Percentiles rank a stretch among this genome's conserved stretches.
Conservation (phyloP, 2,113 vertebrate genomes). For the Cheilinus undulatus region DNA sequence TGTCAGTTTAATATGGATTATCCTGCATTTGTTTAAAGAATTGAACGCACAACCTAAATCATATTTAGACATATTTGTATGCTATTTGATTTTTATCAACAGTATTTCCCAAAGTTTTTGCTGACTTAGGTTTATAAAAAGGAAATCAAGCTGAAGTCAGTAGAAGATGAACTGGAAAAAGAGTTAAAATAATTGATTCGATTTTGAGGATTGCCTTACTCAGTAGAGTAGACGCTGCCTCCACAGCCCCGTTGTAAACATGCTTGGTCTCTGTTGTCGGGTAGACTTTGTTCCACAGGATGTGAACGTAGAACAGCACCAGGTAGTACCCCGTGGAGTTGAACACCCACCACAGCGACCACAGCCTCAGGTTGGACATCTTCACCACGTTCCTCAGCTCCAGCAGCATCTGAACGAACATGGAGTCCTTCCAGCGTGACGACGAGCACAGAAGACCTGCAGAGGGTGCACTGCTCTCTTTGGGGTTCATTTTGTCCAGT, state of each 20-base stretch:
- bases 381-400: slow-evolving; percentile 77
- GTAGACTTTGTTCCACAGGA: slow-evolving; percentile 89
- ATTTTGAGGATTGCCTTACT: too few species aligned
- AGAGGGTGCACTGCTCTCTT: not conserved
- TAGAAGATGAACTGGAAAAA: too few species aligned
- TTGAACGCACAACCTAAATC: too few species aligned
- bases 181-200: too few species aligned
- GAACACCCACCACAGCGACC: slow-evolving; percentile 97
- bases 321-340: slow-evolving; percentile 96
- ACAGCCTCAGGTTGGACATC: slow-evolving; percentile 89
- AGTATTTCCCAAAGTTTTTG: too few species aligned
- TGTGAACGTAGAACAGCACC: slow-evolving; percentile 92
- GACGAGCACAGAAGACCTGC: not conserved
- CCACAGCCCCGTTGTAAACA: slow-evolving; percentile 93
- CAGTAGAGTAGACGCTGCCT: slow-evolving; percentile 92
- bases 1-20: too few species aligned
- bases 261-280: slow-evolving; percentile 49
- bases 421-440: slow-evolving; percentile 68
- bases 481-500: slow-evolving; percentile 69
- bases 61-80: too few species aligned
- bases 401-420: slow-evolving; percentile 85
- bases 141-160: too few species aligned
- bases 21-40: too few species aligned
- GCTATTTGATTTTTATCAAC: too few species aligned
- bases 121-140: too few species aligned